Base-by-base conservation (phyloP, 1,140 invertebrate genomes). In the Lanistes nyassanus region DNA sequence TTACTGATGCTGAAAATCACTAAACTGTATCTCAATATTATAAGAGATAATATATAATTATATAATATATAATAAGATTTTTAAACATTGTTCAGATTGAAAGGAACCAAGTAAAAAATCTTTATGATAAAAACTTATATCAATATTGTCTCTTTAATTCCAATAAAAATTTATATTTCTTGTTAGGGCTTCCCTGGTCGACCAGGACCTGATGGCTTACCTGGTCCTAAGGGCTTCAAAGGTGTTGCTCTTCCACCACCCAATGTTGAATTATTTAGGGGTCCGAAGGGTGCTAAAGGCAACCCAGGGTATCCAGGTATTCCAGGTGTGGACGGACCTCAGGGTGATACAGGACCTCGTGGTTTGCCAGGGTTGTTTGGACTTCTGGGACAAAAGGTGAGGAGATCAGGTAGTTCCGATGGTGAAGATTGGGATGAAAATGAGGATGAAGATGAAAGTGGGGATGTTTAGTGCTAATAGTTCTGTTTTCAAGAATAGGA, bases 261-360 rank as follows among this genome's bases (percentile, higher is more conserved):
- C 13, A 74, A 78, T 34, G 19, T 71, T 51, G 76, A 80, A 29
- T 19, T 70, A 21, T 80, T 65, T 51, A 88, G 76, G 13, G 79
- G 79, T 11, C 69, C 51, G 11, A 81, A 76, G 60, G 92, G 92
- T 68, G 85, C 88, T 4, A 58, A 68, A 9, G 92, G 92, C n/a
- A 86, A 91, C 56, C 91, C 81, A n/a, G 92, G 92, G 56, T 79
- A 89, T 5, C 84, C 93, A 51, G 85, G 85, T 53, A 51, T 73
- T 5, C 72, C 77, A 39, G 88, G 88, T 31, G 75, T 72, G 39
- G 76, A 75, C 64, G 83, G 83, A 19, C 37, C 62, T 26, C 80
- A 79, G 60, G 83, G 83, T n/a, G 47, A 72, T 29, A 66, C 67
- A 23, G 84, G 84, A 62, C 3, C 51, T 0, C 71, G 78, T 42